Conservation (phyloP, 2,113 vertebrate species). For the Seriola rivoliana region DNA sequence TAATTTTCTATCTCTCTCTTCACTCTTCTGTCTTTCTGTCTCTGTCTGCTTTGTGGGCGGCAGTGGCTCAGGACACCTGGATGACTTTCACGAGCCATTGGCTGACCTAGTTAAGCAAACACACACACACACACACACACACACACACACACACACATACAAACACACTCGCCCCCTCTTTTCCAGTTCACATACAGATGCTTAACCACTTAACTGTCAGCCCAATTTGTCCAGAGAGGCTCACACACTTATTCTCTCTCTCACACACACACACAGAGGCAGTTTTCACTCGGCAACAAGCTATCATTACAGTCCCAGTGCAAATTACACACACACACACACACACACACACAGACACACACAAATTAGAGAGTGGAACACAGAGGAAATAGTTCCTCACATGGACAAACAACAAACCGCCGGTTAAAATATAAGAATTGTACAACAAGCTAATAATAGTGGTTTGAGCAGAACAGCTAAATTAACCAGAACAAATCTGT, state of each 20-base stretch:
- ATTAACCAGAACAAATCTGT: slow-evolving; percentile 27
- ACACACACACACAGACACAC: slow-evolving; percentile 4
- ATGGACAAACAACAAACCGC: slow-evolving; percentile 33
- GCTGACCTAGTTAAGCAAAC: slow-evolving; percentile 77
- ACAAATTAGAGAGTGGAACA: slow-evolving; percentile 49
- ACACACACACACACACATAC: slow-evolving; percentile 57
- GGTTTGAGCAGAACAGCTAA: slow-evolving; percentile 26
- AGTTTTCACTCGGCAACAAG: slow-evolving; percentile 51
- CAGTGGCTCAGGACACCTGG: slow-evolving; percentile 73
- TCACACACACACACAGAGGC: slow-evolving; percentile 24
- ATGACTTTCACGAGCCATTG: slow-evolving; percentile 78
- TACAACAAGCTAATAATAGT: slow-evolving; percentile 58
- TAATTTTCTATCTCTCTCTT: background rate
- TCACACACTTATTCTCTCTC: background rate
- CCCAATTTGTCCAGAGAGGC: slow-evolving; percentile 58
- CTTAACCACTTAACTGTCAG: slow-evolving; percentile 68
- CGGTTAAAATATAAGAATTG: slow-evolving; percentile 34
- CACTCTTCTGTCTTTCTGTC: background rate
- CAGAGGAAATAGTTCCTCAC: slow-evolving; percentile 46
- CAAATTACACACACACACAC: slow-evolving; percentile 40
- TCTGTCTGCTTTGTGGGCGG: slow-evolving; percentile 63
- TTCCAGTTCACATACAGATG: slow-evolving; percentile 68
- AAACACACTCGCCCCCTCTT: slow-evolving; percentile 48
- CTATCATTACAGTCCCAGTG: slow-evolving; percentile 51
- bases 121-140: slow-evolving; percentile 39